Conservation (phyloP, 1,140 invertebrate species). For the Drosophila bocqueti region DNA sequence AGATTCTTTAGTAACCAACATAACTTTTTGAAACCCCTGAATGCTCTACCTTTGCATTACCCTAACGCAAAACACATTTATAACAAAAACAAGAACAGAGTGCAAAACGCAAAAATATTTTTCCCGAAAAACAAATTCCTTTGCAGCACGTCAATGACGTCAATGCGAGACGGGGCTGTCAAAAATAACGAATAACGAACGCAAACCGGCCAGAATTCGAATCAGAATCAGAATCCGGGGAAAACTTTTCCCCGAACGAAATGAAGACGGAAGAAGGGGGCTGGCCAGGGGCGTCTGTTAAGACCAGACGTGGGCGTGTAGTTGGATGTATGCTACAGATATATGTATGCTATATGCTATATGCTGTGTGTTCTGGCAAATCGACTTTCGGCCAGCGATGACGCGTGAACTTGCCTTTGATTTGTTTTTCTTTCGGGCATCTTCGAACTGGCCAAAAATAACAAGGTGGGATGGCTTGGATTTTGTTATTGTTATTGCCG, state of each 20-base stretch:
- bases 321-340: conserved; percentile 16
- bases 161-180: conserved; percentile 72
- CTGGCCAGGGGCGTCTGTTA: conserved; percentile 52
- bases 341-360: background rate
- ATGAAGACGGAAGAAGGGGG: conserved; percentile 1
- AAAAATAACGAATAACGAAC: conserved; percentile 38
- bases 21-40: too few species aligned
- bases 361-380: conserved; percentile 25
- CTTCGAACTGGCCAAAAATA: conserved; percentile 66
- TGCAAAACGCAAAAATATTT: conserved; percentile 69
- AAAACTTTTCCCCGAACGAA: conserved; percentile 39
- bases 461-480: conserved; percentile 49
- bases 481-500: conserved; percentile 50
- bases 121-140: conserved; percentile 82
- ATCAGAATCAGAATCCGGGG: conserved; percentile 34
- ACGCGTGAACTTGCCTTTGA: conserved; percentile 82
- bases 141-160: conserved; percentile 78
- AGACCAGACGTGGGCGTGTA: conserved; percentile 70
- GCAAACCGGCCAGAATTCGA: conserved; percentile 14
- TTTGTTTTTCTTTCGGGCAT: conserved; percentile 51
- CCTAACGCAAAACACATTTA: conserved; percentile 43
- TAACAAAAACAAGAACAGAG: conserved; percentile 39
- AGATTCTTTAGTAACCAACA: too few species aligned
- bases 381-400: conserved; percentile 57
- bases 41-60: conserved; percentile 18